Evolutionary conservation across 2,113 vertebrate genomes (phyloP), one percentile per base, ranked within the genome.

Genomic region (Cichladusa arquata): DNA sequence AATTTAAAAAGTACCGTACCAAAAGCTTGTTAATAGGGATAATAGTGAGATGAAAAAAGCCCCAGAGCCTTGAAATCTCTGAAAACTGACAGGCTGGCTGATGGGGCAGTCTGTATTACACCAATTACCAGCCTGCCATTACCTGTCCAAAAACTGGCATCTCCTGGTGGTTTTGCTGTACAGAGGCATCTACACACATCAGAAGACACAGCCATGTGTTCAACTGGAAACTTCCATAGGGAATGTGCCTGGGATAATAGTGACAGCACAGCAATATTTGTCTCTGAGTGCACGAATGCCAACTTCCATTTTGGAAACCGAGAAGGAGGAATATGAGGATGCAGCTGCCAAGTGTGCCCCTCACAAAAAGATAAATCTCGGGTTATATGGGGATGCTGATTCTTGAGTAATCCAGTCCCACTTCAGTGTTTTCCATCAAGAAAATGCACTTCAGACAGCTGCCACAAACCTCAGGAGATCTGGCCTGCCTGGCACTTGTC

Each of bases 161-260:
- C 51, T 81, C 19, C 26, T 40, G 7, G 3, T 51, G 56, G 15
- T 36, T 18, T 6, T 50, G 12, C 31, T 62, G 9, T 19, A 2
- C 74, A 47, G n/a, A 3, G 19, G 18, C 9, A 19, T 29, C 19
- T 11, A 7, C 11, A 4, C 16, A 10, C 1, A 0, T 14, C 33
- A 47, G 48, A 53, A 58, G 45, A 29, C 25, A 26, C 17, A 26
- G 14, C 61, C 79, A 9, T 22, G 60, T 8, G 11, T 61, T 79
- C 79, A 44, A 0, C 4, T 9, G 47, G 12, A 62, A 53, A 54
- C 22, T 56, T 54, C 44, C 6, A 2, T 14, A 12, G 42, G 38
- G 22, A 86, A 22, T 0, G 0, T 22, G 33, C 16, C 40, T 19
- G 3, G 60, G 48, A 14, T 25, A 12, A 6, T 8, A n/a, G n/a